Evolutionary conservation across 2,888 invertebrate genomes (phyloP).

Genomic region (Vannuccia rotundouncinata): DNA sequence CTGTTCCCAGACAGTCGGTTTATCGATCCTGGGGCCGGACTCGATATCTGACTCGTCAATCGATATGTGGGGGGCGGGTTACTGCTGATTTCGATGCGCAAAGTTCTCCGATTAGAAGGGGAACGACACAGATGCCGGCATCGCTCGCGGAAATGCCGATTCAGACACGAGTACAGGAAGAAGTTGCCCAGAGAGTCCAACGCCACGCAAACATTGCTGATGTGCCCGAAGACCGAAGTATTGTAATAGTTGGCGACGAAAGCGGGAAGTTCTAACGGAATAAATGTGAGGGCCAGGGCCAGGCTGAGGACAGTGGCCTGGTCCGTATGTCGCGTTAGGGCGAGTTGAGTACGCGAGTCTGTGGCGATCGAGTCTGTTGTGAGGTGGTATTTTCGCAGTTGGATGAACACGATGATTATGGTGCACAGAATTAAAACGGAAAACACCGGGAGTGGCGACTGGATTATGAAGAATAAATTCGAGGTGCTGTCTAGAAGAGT

Average conservation of each 20-base stretch:
- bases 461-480: background rate
- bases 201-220: background rate
- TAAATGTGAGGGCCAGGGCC: background rate
- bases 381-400: background rate
- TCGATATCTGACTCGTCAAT: background rate
- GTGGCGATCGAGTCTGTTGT: background rate
- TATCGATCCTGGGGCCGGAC: background rate
- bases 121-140: background rate
- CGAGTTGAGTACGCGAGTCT: background rate
- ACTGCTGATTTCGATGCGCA: background rate
- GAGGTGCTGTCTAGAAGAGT: background rate
- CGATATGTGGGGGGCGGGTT: background rate
- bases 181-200: background rate
- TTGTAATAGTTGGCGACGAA: background rate
- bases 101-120: background rate
- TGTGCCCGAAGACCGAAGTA: background rate
- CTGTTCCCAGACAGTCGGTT: background rate
- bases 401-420: background rate
- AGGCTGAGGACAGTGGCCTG: background rate
- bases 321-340: background rate
- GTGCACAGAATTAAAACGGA: background rate
- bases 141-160: background rate
- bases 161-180: background rate
- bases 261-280: background rate
- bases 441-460: background rate